These are phyloP conservation scores for Acronicta aceris DNA, from an alignment of 2,888 invertebrate genomes.

Conservation along the genomic window DNA sequence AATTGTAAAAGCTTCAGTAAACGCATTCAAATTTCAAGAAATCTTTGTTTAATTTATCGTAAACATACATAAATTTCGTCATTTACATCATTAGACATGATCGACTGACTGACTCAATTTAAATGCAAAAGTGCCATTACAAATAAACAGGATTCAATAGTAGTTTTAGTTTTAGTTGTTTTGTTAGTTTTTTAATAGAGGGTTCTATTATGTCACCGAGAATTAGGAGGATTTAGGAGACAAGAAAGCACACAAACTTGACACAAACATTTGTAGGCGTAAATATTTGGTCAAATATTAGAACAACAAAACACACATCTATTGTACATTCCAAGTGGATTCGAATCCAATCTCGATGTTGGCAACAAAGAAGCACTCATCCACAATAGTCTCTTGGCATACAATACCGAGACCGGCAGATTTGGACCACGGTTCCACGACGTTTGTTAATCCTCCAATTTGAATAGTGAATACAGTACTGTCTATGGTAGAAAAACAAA, in stretches of 20 bases:
- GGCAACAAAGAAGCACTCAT: constrained; percentile 38
- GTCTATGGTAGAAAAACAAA: constrained; percentile 2
- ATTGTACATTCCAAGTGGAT: constrained; percentile 34
- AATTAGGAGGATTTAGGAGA: too few relatives aligned
- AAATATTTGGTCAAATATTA: constrained; percentile 28
- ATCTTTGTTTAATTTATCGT: too few relatives aligned
- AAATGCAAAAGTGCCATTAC: too few relatives aligned
- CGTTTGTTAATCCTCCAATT: constrained; percentile 29
- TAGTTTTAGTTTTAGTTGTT: too few relatives aligned
- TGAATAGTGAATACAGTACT: constrained; percentile 14
- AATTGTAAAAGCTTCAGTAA: too few relatives aligned
- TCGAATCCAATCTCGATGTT: constrained; percentile 40
- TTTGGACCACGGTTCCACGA: constrained; percentile 10
- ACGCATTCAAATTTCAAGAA: too few relatives aligned
- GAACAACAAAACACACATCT: constrained; percentile 13
- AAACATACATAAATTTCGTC: too few relatives aligned
- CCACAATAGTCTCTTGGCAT: constrained; percentile 25
- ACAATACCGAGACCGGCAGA: constrained; percentile 23
- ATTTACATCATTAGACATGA: too few relatives aligned
- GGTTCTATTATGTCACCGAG: too few relatives aligned
- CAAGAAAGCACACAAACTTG: neutral
- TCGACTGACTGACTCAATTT: too few relatives aligned
- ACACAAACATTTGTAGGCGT: constrained; percentile 1
- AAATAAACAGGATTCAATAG: too few relatives aligned
- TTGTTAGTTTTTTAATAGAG: too few relatives aligned